These are phyloP conservation scores for Brevipalpus yothersi DNA, from an alignment of 1,140 invertebrate genomes.

Conservation along the genomic window DNA sequence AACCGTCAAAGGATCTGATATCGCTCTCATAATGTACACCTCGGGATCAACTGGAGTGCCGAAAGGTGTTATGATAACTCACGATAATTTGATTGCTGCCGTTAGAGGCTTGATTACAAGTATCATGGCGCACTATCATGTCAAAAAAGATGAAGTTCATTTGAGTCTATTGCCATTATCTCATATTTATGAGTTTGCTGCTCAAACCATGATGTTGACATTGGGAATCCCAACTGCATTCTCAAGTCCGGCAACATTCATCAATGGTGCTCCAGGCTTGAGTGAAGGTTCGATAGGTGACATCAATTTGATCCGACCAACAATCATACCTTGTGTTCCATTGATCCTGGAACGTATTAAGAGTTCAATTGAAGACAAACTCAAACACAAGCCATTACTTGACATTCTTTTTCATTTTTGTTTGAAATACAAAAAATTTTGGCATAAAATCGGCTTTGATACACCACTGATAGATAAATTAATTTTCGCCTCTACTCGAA, in stretches of 20 bases:
- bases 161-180: constrained; percentile 75
- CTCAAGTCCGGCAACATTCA: constrained; percentile 39
- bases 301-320: constrained; percentile 63
- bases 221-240: constrained; percentile 74
- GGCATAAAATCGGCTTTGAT: constrained; percentile 18
- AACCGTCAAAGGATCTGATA: not conserved
- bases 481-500: constrained; percentile 46
- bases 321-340: constrained; percentile 80
- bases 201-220: constrained; percentile 28
- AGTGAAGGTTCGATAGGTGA: constrained; percentile 59
- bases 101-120: constrained; percentile 45
- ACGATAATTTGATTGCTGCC: constrained; percentile 67
- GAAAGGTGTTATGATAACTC: constrained; percentile 43
- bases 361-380: constrained; percentile 77
- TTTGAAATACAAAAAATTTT: constrained; percentile 66
- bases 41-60: constrained; percentile 76
- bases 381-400: constrained; percentile 39
- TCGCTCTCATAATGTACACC: constrained; percentile 72
- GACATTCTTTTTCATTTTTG: constrained; percentile 68
- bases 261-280: constrained; percentile 24
- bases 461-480: constrained; percentile 19
- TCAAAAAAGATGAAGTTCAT: constrained; percentile 22
- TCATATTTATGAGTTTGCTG: constrained; percentile 12
- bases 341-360: constrained; percentile 85
- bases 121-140: not conserved